Evolutionary conservation across 2,888 invertebrate species (phyloP).

Genomic region (Disparrhopalites patrizii): DNA sequence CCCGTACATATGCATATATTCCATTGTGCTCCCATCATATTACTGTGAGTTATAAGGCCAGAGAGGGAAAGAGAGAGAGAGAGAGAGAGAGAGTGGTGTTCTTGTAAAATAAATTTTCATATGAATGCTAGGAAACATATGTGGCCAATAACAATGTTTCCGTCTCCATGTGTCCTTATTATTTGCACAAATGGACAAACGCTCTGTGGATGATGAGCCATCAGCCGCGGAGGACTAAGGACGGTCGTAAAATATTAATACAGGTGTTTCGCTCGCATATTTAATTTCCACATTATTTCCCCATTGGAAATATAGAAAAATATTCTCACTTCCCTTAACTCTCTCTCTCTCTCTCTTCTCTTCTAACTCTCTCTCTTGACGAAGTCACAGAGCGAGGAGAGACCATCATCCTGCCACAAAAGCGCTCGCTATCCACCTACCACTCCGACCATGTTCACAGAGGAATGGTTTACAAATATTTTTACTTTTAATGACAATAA

Average conservation of each 20-base stretch:
- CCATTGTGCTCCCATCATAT: neutral
- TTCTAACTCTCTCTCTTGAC: too few relatives aligned
- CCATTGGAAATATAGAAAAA: constrained; percentile 13
- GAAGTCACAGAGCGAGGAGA: too few relatives aligned
- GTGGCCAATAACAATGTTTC: constrained; percentile 23
- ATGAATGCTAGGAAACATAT: constrained; percentile 10
- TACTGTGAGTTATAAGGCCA: neutral
- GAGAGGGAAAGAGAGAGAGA: neutral
- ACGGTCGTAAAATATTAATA: constrained; percentile 34
- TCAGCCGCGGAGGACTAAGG: constrained; percentile 24
- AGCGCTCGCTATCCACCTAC: neutral
- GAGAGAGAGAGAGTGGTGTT: neutral
- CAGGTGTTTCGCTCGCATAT: constrained; percentile 34
- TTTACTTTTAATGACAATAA: too few relatives aligned
- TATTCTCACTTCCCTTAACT: neutral
- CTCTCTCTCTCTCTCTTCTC: neutral
- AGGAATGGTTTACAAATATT: too few relatives aligned
- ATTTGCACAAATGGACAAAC: constrained; percentile 33
- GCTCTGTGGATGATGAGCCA: constrained; percentile 10
- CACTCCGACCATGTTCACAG: too few relatives aligned
- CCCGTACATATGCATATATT: neutral
- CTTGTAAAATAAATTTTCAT: constrained; percentile 18
- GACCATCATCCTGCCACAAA: neutral
- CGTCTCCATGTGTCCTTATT: constrained; percentile 24
- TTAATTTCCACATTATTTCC: constrained; percentile 29